These are phyloP conservation scores for Odontothrips loti DNA, from an alignment of 2,888 invertebrate species.

Conservation along the genomic window DNA sequence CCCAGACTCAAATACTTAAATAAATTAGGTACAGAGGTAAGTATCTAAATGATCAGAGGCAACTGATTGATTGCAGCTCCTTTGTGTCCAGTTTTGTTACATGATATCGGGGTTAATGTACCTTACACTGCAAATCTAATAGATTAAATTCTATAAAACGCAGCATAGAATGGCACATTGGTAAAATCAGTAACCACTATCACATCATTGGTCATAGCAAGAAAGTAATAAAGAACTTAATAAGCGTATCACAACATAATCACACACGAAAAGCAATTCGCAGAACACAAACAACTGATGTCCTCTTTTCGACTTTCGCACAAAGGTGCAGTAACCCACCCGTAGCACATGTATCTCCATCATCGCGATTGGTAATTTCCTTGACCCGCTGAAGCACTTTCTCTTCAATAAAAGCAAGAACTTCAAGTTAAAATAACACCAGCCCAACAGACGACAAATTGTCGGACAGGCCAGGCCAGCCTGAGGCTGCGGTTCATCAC, in stretches of 20 bases:
- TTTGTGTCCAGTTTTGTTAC: neutral
- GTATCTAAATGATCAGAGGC: no score
- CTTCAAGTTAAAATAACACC: neutral
- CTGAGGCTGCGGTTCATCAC: neutral
- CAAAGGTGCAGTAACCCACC: neutral
- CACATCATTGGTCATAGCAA: neutral
- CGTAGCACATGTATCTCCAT: neutral
- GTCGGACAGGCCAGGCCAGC: neutral
- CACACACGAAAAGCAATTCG: neutral
- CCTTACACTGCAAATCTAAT: neutral
- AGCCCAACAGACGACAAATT: slow-evolving; percentile 14
- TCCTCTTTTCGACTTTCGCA: neutral
- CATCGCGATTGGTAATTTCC: neutral
- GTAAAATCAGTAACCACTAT: no score
- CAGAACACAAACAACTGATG: neutral
- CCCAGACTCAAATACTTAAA: no score
- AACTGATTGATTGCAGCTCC: neutral
- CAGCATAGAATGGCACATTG: no score
- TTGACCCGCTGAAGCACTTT: neutral
- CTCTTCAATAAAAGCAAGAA: no score
- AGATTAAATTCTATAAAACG: no score
- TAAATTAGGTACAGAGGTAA: no score
- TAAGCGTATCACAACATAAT: slow-evolving; percentile 9
- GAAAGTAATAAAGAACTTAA: neutral
- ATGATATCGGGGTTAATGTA: neutral